phyloP scores from a whole-genome alignment of 2,888 invertebrate species.

The Dorcus parallelipipedus region DNA sequence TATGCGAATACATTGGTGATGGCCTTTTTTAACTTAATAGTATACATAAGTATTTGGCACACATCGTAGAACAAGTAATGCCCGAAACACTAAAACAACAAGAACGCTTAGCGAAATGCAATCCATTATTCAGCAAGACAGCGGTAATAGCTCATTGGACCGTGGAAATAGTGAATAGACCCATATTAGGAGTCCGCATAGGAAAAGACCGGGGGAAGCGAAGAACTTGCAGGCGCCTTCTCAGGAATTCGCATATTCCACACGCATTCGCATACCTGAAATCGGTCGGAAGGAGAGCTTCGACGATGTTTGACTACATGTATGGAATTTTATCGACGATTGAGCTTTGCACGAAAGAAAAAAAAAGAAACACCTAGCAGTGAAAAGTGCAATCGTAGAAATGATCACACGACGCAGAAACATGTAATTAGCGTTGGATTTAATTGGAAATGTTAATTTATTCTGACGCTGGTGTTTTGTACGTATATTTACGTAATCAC shows the following conservation, averaged over 20 bases:
- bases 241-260: slow-evolving; percentile 21
- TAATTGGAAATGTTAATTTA: no score
- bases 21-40: no score
- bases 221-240: slow-evolving; percentile 12
- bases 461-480: no score
- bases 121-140: slow-evolving; percentile 40
- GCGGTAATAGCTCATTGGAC: slow-evolving; percentile 37
- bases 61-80: slow-evolving; percentile 21
- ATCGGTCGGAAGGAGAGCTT: slow-evolving; percentile 1
- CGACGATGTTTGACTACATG: slow-evolving; percentile 3
- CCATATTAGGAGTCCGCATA: slow-evolving; percentile 10
- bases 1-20: no score
- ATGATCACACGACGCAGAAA: no score
- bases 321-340: not conserved
- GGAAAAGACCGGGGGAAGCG: slow-evolving; percentile 5
- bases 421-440: no score
- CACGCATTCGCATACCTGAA: slow-evolving; percentile 23
- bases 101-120: slow-evolving; percentile 34
- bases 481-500: no score
- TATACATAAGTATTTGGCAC: not conserved
- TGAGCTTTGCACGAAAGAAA: no score
- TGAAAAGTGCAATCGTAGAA: no score
- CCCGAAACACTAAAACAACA: slow-evolving; percentile 22
- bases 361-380: no score
- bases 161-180: slow-evolving; percentile 24